Conservation (phyloP, 2,797 vertebrate genomes). For the Etheostoma nigrum region DNA sequence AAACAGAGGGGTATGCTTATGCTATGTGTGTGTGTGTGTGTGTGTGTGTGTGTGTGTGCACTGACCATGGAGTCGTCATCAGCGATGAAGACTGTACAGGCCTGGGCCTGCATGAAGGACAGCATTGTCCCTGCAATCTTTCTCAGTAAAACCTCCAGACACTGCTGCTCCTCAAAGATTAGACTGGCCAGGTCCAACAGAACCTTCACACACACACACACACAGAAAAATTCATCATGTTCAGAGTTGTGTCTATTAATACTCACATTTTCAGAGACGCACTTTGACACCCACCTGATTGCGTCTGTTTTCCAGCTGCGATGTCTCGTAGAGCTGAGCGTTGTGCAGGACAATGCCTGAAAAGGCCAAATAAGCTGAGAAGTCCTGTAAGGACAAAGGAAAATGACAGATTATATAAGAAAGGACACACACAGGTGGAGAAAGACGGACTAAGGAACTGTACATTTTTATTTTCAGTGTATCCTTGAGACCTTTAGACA, state of each 20-base stretch:
- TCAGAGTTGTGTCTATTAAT: not conserved
- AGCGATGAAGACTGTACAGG: slow-evolving; percentile 94
- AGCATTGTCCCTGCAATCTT: slow-evolving; percentile 96
- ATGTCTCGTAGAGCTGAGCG: slow-evolving; percentile 95
- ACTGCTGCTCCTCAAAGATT: slow-evolving; percentile 98
- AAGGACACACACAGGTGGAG: not conserved
- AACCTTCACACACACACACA: slow-evolving; percentile 83
- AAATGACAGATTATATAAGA: slow-evolving; percentile 10
- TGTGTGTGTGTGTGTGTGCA: slow-evolving; percentile 5
- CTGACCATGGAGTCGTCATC: slow-evolving; percentile 89
- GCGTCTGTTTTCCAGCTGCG: slow-evolving; percentile 93
- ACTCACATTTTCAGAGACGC: not conserved
- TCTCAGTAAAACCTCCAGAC: slow-evolving; percentile 93
- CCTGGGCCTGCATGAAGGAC: slow-evolving; percentile 97
- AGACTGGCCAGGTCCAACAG: slow-evolving; percentile 95
- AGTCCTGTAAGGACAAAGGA: slow-evolving; percentile 85
- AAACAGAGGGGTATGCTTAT: no score
- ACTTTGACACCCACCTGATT: slow-evolving; percentile 85
- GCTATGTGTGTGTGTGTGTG: not conserved
- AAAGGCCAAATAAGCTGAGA: slow-evolving; percentile 94
- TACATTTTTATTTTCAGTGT: not conserved
- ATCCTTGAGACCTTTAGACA: not conserved
- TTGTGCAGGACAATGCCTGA: slow-evolving; percentile 98
- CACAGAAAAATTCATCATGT: not conserved
- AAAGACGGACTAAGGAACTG: slow-evolving; percentile 2